Percentiles rank a stretch among this genome's conserved stretches.
Conservation (phyloP, 2,888 invertebrate species). For the Polydrusus cervinus region DNA sequence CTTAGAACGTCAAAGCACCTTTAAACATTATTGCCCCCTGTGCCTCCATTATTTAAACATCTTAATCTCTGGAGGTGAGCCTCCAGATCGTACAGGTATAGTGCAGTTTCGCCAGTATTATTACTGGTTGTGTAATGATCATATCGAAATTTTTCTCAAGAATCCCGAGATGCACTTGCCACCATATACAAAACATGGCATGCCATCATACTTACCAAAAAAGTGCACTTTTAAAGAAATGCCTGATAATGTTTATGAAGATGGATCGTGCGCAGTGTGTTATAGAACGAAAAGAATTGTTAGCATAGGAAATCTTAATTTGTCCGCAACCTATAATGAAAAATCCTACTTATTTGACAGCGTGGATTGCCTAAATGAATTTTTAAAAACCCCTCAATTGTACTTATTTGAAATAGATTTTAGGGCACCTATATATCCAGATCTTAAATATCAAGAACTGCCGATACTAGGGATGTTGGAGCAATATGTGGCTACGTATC, state of each 20-base stretch:
- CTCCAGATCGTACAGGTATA: constrained; percentile 74
- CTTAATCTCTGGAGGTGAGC: constrained; percentile 70
- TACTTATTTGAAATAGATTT: constrained; percentile 72
- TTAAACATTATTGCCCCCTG: constrained; percentile 75
- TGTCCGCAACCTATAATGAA: constrained; percentile 72
- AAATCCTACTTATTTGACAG: constrained; percentile 76
- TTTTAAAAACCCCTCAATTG: constrained; percentile 72
- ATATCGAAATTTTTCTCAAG: constrained; percentile 72
- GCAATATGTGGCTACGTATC: constrained; percentile 74
- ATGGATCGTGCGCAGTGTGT: constrained; percentile 77
- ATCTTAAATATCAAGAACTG: constrained; percentile 71
- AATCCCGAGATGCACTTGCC: constrained; percentile 71
- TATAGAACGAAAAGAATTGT: constrained; percentile 75
- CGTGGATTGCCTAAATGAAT: constrained; percentile 72
- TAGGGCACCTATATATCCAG: constrained; percentile 68
- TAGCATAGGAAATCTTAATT: constrained; percentile 70
- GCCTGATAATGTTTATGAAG: constrained; percentile 69
- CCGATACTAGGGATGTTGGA: constrained; percentile 78
- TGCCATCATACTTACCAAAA: constrained; percentile 74
- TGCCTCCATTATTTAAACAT: constrained; percentile 71
- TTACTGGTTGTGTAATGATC: constrained; percentile 78
- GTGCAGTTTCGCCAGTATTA: constrained; percentile 74
- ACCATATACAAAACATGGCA: constrained; percentile 62
- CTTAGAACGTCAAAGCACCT: constrained; percentile 71
- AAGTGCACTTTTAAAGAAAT: constrained; percentile 57